A percentile compares a stretch with the other conserved stretches of the same genome.
These are phyloP conservation scores for Spinibarbus caldwelli DNA, from an alignment of 2,797 vertebrate species.

Conservation along the genomic window DNA sequence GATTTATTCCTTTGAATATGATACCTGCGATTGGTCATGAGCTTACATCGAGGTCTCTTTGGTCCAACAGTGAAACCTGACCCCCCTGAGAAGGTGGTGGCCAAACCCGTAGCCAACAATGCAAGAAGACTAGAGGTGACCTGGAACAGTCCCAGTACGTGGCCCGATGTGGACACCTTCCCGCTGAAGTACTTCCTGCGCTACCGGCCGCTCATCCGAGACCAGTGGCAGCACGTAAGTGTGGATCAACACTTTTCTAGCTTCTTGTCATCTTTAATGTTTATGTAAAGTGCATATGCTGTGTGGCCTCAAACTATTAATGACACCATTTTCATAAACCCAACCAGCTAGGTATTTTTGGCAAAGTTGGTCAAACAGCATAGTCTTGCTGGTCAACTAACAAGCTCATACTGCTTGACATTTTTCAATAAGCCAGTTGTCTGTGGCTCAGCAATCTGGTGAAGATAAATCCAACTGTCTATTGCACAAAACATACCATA, in stretches of 20 bases:
- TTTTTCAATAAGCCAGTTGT: background rate
- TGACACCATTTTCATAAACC: background rate
- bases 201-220: slow-evolving; percentile 93
- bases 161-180: slow-evolving; percentile 94
- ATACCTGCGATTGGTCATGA: background rate
- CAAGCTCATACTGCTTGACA: too few relatives aligned
- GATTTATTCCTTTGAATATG: background rate
- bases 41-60: slow-evolving; percentile 25
- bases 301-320: background rate
- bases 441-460: background rate
- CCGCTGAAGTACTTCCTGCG: slow-evolving; percentile 97
- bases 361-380: background rate
- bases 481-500: background rate
- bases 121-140: slow-evolving; percentile 89
- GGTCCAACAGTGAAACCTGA: slow-evolving; percentile 90
- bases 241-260: background rate
- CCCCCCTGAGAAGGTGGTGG: slow-evolving; percentile 92
- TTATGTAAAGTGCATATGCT: background rate
- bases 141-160: slow-evolving; percentile 92
- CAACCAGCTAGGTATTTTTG: background rate
- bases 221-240: slow-evolving; percentile 98
- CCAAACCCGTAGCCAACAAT: slow-evolving; percentile 86
- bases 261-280: background rate
- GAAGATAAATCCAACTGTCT: background rate
- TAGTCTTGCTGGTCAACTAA: background rate